Base-by-base conservation (phyloP, 2,113 vertebrate genomes). In the Trematomus loennbergii region DNA sequence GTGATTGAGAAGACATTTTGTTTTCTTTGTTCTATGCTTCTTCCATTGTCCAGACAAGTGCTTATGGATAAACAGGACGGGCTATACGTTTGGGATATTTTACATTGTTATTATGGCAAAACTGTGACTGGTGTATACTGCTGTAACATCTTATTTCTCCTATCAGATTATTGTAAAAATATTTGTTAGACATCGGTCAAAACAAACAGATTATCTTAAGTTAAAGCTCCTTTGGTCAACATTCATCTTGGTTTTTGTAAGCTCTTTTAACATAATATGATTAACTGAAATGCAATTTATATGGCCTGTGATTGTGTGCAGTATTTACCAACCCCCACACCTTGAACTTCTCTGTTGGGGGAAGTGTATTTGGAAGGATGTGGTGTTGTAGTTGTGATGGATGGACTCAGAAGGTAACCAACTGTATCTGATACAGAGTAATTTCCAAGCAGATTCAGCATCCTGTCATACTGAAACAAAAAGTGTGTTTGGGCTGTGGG, bases 321-420 rank as follows among this genome's bases (percentile, higher is more conserved):
- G 33, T 29, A 48, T 45, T 43, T n/a, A 36, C 11, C n/a, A 53
- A 52, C 20, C 25, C 55, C 53, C 40, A 53, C 36, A 2, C 36
- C n/a, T 11, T 4, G 63, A 67, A 22, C 18, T 33, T 75, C 29
- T 79, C 54, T 54, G 36, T 57, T 70, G 20, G 64, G n/a, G 62
- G 59, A 72, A 54, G 43, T 78, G 17, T 17, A 1, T 70, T 84
- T 83, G 60, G 58, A 74, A 88, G 85, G 83, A 90, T 90, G 88
- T 88, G 85, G 77, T 78, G 6, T 83, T 84, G 72, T 73, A 78
- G 87, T 73, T 84, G 53, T 78, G 48, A 53, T 66, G 43, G 60
- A 49, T 46, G 18, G 57, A 76, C 22, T 12, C 12, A 82, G n/a
- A 67, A 59, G 5, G 25, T 54, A 40, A 33, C 36, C 16, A 53